phyloP scores from a whole-genome alignment of 2,113 vertebrate genomes.

The Apus apus region DNA sequence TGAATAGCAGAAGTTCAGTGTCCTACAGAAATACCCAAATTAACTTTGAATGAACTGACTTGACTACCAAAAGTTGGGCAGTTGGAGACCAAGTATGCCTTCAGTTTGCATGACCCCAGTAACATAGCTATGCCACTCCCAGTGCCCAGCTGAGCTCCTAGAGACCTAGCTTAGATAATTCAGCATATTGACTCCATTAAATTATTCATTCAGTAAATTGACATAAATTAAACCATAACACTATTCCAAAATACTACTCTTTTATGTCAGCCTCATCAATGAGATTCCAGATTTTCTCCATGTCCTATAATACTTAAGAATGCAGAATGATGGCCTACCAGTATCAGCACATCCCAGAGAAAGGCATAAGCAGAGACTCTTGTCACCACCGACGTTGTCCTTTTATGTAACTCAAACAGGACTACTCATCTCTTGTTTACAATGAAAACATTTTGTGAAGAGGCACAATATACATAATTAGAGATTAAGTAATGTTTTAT shows the following conservation, averaged over 20 bases:
- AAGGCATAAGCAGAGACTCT: not conserved
- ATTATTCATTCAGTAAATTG: not conserved
- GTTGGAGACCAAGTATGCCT: not conserved
- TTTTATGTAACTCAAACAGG: not conserved
- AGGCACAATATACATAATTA: not conserved
- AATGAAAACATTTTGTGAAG: not conserved
- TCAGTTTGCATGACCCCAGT: not conserved
- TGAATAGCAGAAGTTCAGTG: not conserved
- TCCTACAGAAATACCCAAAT: not conserved
- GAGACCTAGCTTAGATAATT: not conserved
- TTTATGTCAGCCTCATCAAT: not conserved
- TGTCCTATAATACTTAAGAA: not conserved
- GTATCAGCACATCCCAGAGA: not conserved
- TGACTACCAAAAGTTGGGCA: not conserved
- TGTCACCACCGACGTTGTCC: not conserved
- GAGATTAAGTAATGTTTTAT: not conserved
- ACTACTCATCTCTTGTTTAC: not conserved
- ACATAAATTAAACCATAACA: not conserved
- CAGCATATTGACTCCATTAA: not conserved
- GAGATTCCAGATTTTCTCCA: not conserved
- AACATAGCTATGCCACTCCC: not conserved
- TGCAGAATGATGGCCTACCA: not conserved
- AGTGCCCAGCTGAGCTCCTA: not conserved
- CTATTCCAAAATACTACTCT: not conserved
- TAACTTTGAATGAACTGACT: not conserved